Conservation (phyloP, 2,113 vertebrate species). For the Phalacrocorax pelagicus region DNA sequence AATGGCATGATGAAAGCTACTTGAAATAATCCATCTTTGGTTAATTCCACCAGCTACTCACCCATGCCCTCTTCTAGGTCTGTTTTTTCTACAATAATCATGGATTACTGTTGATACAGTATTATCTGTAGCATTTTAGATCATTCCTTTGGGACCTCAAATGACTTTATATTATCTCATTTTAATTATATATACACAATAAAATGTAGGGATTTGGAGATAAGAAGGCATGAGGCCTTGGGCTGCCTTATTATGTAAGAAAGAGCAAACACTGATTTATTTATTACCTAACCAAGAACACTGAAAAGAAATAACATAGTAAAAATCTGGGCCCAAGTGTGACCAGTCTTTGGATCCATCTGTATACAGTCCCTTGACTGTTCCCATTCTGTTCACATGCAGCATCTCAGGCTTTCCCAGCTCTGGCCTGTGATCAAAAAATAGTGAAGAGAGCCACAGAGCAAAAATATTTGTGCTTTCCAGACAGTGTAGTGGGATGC, state of each 20-base stretch:
- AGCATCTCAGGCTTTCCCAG: not conserved
- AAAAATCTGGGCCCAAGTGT: not conserved
- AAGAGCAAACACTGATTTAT: not conserved
- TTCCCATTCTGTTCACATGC: not conserved
- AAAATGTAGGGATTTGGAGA: not conserved
- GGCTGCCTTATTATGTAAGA: not conserved
- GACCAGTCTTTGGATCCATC: not conserved
- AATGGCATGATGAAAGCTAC: not conserved
- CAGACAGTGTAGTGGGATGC: not conserved
- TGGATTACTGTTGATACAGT: constrained; percentile 17
- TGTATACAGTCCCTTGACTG: not conserved
- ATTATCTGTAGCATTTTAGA: constrained; percentile 28
- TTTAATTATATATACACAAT: not conserved
- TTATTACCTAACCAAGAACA: not conserved
- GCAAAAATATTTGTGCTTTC: not conserved
- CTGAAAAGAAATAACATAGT: not conserved
- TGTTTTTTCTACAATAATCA: not conserved
- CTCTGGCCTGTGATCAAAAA: not conserved
- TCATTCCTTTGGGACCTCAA: not conserved
- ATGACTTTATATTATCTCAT: not conserved
- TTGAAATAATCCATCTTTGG: not conserved
- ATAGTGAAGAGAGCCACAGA: not conserved
- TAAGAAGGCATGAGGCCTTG: not conserved
- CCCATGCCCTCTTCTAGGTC: not conserved
- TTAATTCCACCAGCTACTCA: not conserved